Evolutionary conservation across 23 tunicate species (phyloP).

Genomic region (Botrylloides violaceus): DNA sequence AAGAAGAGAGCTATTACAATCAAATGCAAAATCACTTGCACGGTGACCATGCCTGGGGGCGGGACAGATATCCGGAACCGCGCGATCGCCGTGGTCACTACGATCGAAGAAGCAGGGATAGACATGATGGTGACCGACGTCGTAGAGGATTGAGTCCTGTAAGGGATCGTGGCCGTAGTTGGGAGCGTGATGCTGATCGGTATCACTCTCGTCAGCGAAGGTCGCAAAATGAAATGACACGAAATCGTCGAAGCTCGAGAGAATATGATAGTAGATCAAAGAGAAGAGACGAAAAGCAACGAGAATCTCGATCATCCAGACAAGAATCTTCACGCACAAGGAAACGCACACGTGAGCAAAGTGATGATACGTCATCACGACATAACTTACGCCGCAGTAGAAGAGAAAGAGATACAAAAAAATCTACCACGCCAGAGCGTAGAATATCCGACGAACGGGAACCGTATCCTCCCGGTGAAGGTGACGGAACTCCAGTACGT

Average conservation of each 20-base stretch:
- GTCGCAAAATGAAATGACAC: background rate
- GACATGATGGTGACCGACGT: background rate
- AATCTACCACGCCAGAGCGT: background rate
- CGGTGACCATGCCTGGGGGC: background rate
- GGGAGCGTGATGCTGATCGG: constrained; percentile 3
- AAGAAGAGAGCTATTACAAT: constrained; percentile 14
- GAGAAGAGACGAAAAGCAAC: background rate
- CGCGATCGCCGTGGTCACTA: background rate
- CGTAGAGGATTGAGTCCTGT: background rate
- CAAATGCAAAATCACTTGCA: constrained; percentile 6
- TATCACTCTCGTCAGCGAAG: background rate
- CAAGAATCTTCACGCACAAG: background rate
- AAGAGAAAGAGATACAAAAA: background rate
- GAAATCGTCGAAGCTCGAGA: constrained; percentile 4
- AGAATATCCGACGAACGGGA: constrained; percentile 3
- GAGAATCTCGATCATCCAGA: background rate
- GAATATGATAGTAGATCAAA: constrained; percentile 2
- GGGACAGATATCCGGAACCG: background rate
- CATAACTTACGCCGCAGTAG: background rate
- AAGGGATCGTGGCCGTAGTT: background rate
- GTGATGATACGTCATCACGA: background rate
- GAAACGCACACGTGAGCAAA: background rate
- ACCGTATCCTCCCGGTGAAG: constrained; percentile 34
- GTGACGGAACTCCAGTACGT: constrained; percentile 88
- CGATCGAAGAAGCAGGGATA: constrained; percentile 10